Percentiles rank a stretch among this genome's conserved stretches.
Evolutionary conservation across 2,113 vertebrate genomes (phyloP).

Genomic region (Actenoides hombroni): DNA sequence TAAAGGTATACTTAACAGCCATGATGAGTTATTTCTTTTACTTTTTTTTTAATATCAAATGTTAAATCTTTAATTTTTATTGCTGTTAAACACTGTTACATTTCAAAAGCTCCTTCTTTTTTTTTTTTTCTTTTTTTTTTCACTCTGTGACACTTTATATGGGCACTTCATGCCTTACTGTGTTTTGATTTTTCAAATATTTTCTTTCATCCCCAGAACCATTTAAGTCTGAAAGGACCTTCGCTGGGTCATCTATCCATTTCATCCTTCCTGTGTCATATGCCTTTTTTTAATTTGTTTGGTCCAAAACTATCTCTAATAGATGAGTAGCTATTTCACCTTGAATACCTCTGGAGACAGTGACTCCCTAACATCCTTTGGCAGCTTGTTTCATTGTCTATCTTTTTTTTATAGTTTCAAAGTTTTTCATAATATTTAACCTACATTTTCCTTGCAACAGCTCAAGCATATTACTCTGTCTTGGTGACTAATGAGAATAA

Average conservation of each 20-base stretch:
- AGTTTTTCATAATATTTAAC: slow-evolving; percentile 44
- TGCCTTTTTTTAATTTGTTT: slow-evolving; percentile 34
- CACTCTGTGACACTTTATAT: not conserved
- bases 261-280: not conserved
- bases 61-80: not conserved
- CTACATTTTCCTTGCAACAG: slow-evolving; percentile 42
- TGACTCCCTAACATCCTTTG: not conserved
- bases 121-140: not conserved
- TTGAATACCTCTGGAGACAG: not conserved
- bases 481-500: slow-evolving; percentile 67
- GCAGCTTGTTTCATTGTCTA: slow-evolving; percentile 32
- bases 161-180: slow-evolving; percentile 26
- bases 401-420: slow-evolving; percentile 10
- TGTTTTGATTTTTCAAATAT: slow-evolving; percentile 42
- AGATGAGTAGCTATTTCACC: slow-evolving; percentile 4
- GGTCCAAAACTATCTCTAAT: not conserved
- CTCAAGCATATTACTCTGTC: slow-evolving; percentile 55
- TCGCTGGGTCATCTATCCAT: not conserved
- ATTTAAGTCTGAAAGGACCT: slow-evolving; percentile 11
- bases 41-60: not conserved
- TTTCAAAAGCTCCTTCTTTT: not conserved
- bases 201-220: slow-evolving; percentile 6
- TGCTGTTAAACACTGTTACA: not conserved
- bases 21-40: not conserved
- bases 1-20: not conserved